phyloP scores from a whole-genome alignment of 92 coral and sea anemone species.

The Epizoanthus stellaris region DNA sequence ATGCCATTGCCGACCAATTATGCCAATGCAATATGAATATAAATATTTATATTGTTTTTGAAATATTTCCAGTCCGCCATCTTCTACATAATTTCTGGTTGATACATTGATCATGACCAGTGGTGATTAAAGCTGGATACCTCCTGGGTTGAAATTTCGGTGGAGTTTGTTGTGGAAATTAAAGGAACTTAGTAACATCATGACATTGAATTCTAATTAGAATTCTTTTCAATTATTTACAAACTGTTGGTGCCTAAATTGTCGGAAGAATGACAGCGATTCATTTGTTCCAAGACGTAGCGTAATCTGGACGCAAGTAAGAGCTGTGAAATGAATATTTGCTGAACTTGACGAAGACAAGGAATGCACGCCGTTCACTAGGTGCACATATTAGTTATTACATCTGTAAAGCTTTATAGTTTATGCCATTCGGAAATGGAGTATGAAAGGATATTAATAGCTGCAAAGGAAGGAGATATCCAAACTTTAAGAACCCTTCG shows the following conservation, averaged over 20 bases:
- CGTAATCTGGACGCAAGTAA: neutral
- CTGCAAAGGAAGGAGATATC: slow-evolving; percentile 89
- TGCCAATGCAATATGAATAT: neutral
- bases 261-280: slow-evolving; percentile 25
- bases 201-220: neutral
- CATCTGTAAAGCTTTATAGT: too few species aligned
- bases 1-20: neutral
- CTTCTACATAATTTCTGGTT: neutral
- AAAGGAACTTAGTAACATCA: slow-evolving; percentile 18
- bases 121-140: neutral
- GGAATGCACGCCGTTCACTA: too few species aligned
- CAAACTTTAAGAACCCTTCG: slow-evolving; percentile 68
- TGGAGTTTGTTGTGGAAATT: slow-evolving; percentile 1
- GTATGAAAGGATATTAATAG: slow-evolving; percentile 70
- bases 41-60: neutral
- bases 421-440: slow-evolving; percentile 52
- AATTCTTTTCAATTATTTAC: slow-evolving; percentile 45
- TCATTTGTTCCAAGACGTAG: neutral
- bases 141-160: neutral
- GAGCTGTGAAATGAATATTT: too few species aligned
- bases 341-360: too few species aligned
- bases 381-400: too few species aligned
- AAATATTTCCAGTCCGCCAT: neutral
- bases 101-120: neutral
- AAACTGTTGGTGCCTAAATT: slow-evolving; percentile 10